Conservation (phyloP, 2,888 invertebrate species). For the Antitype chi region DNA sequence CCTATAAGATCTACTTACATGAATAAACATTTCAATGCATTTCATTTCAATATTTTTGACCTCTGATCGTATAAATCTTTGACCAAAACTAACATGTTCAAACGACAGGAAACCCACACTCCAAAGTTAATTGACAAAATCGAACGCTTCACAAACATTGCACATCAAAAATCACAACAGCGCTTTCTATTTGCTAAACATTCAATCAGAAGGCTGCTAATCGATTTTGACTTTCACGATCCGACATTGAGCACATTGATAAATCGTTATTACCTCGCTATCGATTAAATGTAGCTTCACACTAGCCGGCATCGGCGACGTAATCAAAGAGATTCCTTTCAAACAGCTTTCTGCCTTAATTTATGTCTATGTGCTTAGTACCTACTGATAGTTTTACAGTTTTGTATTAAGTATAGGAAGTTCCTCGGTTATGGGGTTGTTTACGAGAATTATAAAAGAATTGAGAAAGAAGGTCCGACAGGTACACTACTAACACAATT, state of each 20-base stretch:
- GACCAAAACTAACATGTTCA: slow-evolving; percentile 15
- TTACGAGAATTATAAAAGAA: not conserved
- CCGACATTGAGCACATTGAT: slow-evolving; percentile 68
- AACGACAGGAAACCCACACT: slow-evolving; percentile 19
- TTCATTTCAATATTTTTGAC: not conserved
- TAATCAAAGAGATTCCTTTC: slow-evolving; percentile 68
- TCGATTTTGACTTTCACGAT: slow-evolving; percentile 77
- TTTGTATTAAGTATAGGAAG: not conserved
- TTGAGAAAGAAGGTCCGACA: slow-evolving; percentile 1
- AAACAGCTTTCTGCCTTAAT: slow-evolving; percentile 62
- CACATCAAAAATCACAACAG: slow-evolving; percentile 34
- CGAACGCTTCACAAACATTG: slow-evolving; percentile 46
- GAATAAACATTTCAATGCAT: no score
- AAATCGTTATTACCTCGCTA: slow-evolving; percentile 68
- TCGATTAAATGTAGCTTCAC: slow-evolving; percentile 65
- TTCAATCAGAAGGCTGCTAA: slow-evolving; percentile 69
- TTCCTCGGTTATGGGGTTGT: not conserved
- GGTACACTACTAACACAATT: not conserved
- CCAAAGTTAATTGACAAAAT: slow-evolving; percentile 37
- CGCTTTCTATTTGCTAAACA: slow-evolving; percentile 67
- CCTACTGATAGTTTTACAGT: slow-evolving; percentile 17
- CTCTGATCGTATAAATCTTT: not conserved
- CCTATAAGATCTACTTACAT: no score
- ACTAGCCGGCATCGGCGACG: slow-evolving; percentile 55
- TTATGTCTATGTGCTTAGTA: slow-evolving; percentile 31